These are phyloP conservation scores for Graptemys geographica DNA, from an alignment of 2,797 vertebrate genomes.

Conservation along the genomic window DNA sequence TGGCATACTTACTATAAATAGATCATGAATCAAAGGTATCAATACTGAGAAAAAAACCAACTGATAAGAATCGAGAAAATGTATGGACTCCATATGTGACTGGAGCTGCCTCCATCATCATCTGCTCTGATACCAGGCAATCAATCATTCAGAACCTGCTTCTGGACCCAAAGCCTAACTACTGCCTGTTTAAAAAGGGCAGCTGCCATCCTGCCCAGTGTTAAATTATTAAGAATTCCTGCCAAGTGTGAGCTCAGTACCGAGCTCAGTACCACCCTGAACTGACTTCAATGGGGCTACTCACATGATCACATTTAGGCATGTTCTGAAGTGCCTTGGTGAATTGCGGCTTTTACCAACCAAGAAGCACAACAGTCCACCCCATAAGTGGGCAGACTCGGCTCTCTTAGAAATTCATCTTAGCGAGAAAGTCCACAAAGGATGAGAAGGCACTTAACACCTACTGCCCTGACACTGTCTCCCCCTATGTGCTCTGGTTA, in stretches of 20 bases:
- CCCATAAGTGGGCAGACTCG: background rate
- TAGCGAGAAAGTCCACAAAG: background rate
- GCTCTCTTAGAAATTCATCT: background rate
- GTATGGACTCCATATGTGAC: background rate
- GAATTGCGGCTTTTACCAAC: background rate
- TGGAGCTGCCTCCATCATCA: rapidly evolving
- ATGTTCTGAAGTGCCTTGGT: background rate
- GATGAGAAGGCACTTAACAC: background rate
- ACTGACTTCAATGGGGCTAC: background rate
- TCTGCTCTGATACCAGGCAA: background rate
- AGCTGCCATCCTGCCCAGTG: background rate
- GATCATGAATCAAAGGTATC: background rate
- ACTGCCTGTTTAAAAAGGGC: background rate
- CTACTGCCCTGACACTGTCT: conserved; percentile 43
- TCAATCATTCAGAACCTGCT: background rate
- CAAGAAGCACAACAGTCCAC: background rate
- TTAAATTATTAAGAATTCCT: background rate
- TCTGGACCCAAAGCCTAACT: background rate
- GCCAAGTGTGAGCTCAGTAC: background rate
- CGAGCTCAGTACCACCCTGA: background rate
- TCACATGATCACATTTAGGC: background rate
- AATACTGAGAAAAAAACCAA: background rate
- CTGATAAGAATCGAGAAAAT: background rate
- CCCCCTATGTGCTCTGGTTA: background rate
- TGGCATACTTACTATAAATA: background rate